Base-by-base conservation (phyloP, 2,797 vertebrate species). In the Typhlichthys eigenmanni region DNA sequence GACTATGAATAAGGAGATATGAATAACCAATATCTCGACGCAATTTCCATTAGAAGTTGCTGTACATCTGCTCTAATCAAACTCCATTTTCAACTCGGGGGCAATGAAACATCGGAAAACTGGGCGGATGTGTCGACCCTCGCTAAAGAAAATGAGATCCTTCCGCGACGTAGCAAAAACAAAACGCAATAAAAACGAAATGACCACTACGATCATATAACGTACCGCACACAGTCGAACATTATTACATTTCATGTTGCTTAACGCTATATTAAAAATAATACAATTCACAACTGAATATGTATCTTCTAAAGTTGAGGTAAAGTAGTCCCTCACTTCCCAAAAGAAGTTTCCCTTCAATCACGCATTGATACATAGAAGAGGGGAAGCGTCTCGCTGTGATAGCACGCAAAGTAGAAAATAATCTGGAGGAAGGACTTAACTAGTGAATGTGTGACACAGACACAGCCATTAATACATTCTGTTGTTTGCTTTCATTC, bases 1-100 rank as follows among this genome's bases (percentile, higher is more conserved):
- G 64, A 17, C 14, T 47, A 2, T 13, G 2, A 45, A 54, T 1
- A 46, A 14, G 6, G 29, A 32, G 8, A 65, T 17, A 59, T 45
- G 13, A 50, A 73, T 63, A 17, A 62, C 66, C 78, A 69, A 56
- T 48, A 34, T 1, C 0, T 8, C 54, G 51, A 48, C 47, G 70
- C 62, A 62, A 74, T 62, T 79, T 82, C 85, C 79, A 60, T 64
- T 71, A 85, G 85, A 91, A 92, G 88, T 92, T 91, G 79, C 19
- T 75, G 80, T 81, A 87, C 89, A 88, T 89, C 87, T 90, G 88
- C 78, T 92, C 91, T 90, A 86, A 85, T 85, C 90, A 83, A 92
- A 93, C 93, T 95, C 94, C 93, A 93, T 93, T 93, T 93, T 93
- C 91, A 90, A 91, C 85, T 90, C 84, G 76, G 84, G 79, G 81